Conservation (phyloP, 1,140 invertebrate species). For the Metaphire vulgaris region DNA sequence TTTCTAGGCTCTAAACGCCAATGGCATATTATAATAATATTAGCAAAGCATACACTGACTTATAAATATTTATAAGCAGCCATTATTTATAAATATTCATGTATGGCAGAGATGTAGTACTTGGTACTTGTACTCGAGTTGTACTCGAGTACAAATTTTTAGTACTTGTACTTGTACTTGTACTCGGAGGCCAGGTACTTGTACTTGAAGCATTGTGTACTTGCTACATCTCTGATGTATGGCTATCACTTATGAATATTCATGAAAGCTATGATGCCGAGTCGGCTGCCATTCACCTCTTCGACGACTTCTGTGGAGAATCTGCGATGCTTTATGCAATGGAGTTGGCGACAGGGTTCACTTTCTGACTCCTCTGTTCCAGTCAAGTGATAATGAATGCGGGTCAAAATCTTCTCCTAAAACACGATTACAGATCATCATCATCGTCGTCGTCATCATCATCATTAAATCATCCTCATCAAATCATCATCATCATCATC, state of each 20-base stretch:
- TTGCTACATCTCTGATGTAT: no score
- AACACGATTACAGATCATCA: neutral
- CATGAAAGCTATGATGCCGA: neutral
- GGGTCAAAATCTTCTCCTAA: neutral
- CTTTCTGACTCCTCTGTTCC: neutral
- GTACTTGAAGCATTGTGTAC: neutral
- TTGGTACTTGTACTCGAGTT: neutral
- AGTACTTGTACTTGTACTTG: neutral
- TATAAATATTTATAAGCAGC: no score
- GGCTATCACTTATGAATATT: no score
- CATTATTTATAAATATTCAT: no score
- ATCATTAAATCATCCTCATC: neutral
- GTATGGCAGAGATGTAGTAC: no score
- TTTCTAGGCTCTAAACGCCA: no score
- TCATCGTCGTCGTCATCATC: neutral
- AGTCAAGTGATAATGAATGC: neutral
- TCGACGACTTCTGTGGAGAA: neutral
- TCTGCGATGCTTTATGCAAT: neutral
- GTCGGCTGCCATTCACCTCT: neutral
- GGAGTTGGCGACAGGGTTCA: neutral
- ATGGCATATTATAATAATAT: no score
- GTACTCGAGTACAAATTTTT: neutral
- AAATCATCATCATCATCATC: neutral
- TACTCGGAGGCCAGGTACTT: neutral
- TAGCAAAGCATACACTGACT: no score